A percentile compares a stretch with the other conserved stretches of the same genome.
Conservation (phyloP, 2,888 invertebrate species). For the Hypercompe scribonia region DNA sequence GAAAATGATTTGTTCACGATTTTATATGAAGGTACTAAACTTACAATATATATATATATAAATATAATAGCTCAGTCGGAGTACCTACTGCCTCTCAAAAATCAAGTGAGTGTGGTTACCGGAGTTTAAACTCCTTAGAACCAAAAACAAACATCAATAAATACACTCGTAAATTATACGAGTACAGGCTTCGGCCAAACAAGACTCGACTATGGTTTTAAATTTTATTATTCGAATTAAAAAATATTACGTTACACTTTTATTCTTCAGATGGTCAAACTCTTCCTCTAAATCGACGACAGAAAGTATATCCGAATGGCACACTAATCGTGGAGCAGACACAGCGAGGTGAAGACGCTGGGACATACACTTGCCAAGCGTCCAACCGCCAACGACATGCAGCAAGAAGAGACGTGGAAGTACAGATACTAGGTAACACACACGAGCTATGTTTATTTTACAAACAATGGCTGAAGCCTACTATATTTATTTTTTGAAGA, state of each 20-base stretch:
- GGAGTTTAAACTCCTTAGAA: too few species aligned
- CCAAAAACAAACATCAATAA: too few species aligned
- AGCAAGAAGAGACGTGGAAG: slow-evolving; percentile 91
- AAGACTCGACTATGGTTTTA: too few species aligned
- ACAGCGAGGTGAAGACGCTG: slow-evolving; percentile 94
- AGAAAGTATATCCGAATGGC: slow-evolving; percentile 94
- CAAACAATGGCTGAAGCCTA: background rate
- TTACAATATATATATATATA: background rate
- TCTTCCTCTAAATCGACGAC: slow-evolving; percentile 95
- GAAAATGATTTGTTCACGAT: background rate
- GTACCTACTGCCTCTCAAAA: too few species aligned
- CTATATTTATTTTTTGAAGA: background rate
- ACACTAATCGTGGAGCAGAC: slow-evolving; percentile 95
- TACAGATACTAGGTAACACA: slow-evolving; percentile 89
- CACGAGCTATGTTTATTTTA: background rate
- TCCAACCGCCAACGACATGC: slow-evolving; percentile 93
- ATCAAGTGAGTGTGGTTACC: too few species aligned
- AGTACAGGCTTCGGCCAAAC: too few species aligned
- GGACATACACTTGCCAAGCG: slow-evolving; percentile 96
- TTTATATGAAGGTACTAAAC: background rate
- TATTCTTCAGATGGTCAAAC: slow-evolving; percentile 90
- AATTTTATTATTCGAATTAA: background rate
- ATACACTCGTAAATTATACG: too few species aligned
- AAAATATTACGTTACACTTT: background rate
- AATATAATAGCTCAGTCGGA: too few species aligned